phyloP scores from a whole-genome alignment of 2,113 vertebrate genomes.

The Paradoxurus hermaphroditus region DNA sequence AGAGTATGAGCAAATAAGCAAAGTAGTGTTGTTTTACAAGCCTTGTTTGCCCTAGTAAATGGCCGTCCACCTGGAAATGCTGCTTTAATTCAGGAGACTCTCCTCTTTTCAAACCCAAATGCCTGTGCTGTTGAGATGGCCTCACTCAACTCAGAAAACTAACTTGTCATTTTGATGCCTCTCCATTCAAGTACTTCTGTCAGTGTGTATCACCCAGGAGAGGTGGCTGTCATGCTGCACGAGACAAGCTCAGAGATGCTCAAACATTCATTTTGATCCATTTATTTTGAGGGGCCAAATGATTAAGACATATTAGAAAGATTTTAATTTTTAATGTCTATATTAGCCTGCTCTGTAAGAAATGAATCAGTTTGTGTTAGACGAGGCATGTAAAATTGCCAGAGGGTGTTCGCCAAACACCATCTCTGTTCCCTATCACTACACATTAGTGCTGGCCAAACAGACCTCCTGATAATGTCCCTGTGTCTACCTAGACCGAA shows the following conservation, averaged over 20 bases:
- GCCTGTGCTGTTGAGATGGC: background rate
- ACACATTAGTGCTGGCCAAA: background rate
- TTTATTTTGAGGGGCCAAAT: slow-evolving; percentile 73
- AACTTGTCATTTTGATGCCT: background rate
- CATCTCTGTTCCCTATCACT: slow-evolving; percentile 2
- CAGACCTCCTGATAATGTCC: background rate
- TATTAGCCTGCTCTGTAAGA: slow-evolving; percentile 67
- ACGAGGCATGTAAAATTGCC: slow-evolving; percentile 52
- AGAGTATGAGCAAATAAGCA: background rate
- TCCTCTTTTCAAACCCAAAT: accelerated
- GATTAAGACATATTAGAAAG: slow-evolving; percentile 73
- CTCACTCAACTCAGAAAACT: background rate
- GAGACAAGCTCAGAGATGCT: background rate
- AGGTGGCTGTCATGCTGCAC: too few relatives aligned
- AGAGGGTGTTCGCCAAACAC: background rate
- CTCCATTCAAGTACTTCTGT: background rate
- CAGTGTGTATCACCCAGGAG: too few relatives aligned
- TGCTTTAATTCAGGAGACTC: background rate
- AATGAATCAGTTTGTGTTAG: slow-evolving; percentile 59
- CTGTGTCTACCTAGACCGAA: background rate
- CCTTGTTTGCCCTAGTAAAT: background rate
- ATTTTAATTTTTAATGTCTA: slow-evolving; percentile 75
- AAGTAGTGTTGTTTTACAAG: background rate
- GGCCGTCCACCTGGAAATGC: background rate
- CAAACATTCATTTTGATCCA: background rate